phyloP scores from a whole-genome alignment of 1,140 invertebrate genomes.

The Drosophila arawakana region DNA sequence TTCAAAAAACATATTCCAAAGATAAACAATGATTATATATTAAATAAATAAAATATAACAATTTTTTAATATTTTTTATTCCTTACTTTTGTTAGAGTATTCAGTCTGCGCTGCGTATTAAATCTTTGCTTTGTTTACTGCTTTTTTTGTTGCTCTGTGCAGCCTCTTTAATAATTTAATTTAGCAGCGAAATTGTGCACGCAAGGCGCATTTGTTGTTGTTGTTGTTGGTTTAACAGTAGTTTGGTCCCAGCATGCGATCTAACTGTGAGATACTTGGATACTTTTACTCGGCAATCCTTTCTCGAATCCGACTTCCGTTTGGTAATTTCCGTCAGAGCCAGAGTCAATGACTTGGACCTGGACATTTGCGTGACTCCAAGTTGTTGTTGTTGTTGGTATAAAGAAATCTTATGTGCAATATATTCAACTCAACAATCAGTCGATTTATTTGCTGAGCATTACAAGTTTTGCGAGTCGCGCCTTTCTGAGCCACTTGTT shows the following conservation, averaged over 20 bases:
- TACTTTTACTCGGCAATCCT: slow-evolving; percentile 65
- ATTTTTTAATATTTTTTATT: too few relatives aligned
- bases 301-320: slow-evolving; percentile 61
- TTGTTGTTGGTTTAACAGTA: slow-evolving; percentile 21
- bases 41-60: too few relatives aligned
- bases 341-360: slow-evolving; percentile 62
- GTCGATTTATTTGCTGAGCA: slow-evolving; percentile 44
- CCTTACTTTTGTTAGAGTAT: slow-evolving; percentile 33
- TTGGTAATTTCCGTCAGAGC: slow-evolving; percentile 55
- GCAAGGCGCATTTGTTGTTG: slow-evolving; percentile 38
- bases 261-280: slow-evolving; percentile 56
- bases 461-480: slow-evolving; percentile 41
- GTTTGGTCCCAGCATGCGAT: slow-evolving; percentile 55
- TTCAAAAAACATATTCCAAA: too few relatives aligned
- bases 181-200: slow-evolving; percentile 54
- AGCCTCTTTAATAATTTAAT: slow-evolving; percentile 76
- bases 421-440: slow-evolving; percentile 49
- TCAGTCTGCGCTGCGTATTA: background rate
- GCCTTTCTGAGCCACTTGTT: slow-evolving; percentile 71
- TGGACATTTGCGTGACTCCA: slow-evolving; percentile 70
- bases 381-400: slow-evolving; percentile 23
- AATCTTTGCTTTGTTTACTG: background rate
- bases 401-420: slow-evolving; percentile 41
- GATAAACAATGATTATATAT: too few relatives aligned
- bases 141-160: slow-evolving; percentile 14